Evolutionary conservation across 2,797 vertebrate genomes (phyloP).

Genomic region (Pangasius djambal): DNA sequence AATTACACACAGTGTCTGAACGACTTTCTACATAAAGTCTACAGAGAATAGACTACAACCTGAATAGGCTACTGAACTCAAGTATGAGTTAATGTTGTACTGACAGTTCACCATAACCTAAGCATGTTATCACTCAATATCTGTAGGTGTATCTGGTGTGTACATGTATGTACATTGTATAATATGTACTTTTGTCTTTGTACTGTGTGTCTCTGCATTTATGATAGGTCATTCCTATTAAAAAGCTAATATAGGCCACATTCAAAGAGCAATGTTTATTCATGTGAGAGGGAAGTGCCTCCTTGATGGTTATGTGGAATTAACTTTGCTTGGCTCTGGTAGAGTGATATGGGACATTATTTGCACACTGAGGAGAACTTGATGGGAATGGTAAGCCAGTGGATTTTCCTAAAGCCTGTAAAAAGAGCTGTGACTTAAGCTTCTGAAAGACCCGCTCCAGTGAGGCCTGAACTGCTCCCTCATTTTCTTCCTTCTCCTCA

Average conservation of each 20-base stretch:
- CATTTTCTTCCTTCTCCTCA: not conserved
- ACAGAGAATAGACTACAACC: not conserved
- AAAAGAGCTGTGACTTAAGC: constrained; percentile 57
- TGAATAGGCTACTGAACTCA: not conserved
- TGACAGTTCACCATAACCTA: not conserved
- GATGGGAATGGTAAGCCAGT: constrained; percentile 42
- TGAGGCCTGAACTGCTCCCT: constrained; percentile 38
- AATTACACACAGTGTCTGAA: not conserved
- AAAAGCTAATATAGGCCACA: constrained; percentile 12
- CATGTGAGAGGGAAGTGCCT: not conserved
- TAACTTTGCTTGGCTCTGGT: constrained; percentile 36
- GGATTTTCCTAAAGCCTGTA: constrained; percentile 59
- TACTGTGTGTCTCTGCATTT: not conserved
- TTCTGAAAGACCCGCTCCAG: constrained; percentile 41
- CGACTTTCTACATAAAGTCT: not conserved
- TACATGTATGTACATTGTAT: not conserved
- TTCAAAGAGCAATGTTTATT: constrained; percentile 11
- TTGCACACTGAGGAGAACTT: constrained; percentile 48
- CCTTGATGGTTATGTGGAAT: constrained; percentile 39
- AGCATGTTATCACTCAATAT: not conserved
- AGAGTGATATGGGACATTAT: constrained; percentile 38
- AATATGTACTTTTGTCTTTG: not conserved
- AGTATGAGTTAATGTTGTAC: not conserved
- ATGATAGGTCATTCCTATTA: not conserved
- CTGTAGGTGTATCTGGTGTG: not conserved